These are phyloP conservation scores for Parthenolecanium corni DNA, from an alignment of 2,888 invertebrate genomes.

Conservation along the genomic window DNA sequence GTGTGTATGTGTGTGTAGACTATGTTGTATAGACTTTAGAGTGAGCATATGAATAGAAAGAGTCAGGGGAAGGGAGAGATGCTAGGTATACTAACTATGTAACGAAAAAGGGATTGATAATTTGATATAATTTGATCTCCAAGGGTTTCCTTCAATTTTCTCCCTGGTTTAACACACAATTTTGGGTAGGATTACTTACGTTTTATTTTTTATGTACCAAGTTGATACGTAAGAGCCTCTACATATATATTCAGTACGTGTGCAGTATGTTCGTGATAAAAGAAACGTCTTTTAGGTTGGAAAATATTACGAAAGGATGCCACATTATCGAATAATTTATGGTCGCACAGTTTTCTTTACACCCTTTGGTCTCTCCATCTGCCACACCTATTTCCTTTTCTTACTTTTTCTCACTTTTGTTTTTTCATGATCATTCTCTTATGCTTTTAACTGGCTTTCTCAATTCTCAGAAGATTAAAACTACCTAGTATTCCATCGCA, in stretches of 20 bases:
- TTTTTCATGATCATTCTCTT: no score
- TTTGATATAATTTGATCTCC: slow-evolving; percentile 28
- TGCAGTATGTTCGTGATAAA: slow-evolving; percentile 25
- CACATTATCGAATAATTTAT: slow-evolving; percentile 28
- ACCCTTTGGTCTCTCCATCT: neutral
- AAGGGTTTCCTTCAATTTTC: slow-evolving; percentile 27
- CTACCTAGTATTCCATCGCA: no score
- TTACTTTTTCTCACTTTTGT: no score
- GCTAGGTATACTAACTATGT: neutral
- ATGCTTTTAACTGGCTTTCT: no score
- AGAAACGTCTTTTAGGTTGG: slow-evolving; percentile 27
- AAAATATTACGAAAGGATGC: slow-evolving; percentile 24
- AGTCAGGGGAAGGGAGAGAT: neutral
- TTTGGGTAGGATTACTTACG: slow-evolving; percentile 29
- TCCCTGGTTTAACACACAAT: slow-evolving; percentile 30
- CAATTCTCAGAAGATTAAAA: no score
- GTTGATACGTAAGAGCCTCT: slow-evolving; percentile 24
- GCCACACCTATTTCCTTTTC: no score
- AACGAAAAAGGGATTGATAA: slow-evolving; percentile 29
- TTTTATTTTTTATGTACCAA: slow-evolving; percentile 28
- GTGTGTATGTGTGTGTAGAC: no score
- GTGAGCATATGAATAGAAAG: neutral
- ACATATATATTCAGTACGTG: slow-evolving; percentile 25
- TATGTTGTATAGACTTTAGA: neutral
- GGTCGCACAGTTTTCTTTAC: slow-evolving; percentile 19